A percentile compares a stretch with the other conserved stretches of the same genome.
Conservation (phyloP, 2,113 vertebrate genomes). For the Corydoras sp. region DNA sequence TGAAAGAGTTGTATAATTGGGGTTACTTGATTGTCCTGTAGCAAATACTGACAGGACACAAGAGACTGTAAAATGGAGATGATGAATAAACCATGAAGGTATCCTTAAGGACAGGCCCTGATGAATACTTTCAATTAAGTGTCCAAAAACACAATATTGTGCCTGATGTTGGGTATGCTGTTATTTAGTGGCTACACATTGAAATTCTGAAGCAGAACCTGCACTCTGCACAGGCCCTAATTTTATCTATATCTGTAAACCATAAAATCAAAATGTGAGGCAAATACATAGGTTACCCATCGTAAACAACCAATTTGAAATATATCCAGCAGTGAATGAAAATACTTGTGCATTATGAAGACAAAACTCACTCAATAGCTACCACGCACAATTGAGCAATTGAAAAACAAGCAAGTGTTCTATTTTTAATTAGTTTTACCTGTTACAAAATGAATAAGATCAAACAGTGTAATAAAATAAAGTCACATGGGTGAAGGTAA, state of each 20-base stretch:
- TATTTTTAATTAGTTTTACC: too few species aligned
- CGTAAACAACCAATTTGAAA: too few species aligned
- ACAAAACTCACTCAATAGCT: too few species aligned
- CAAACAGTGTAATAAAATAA: too few species aligned
- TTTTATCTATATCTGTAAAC: slow-evolving; percentile 15
- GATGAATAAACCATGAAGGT: slow-evolving; percentile 39
- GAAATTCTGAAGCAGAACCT: neutral
- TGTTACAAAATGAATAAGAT: too few species aligned
- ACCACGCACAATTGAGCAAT: too few species aligned
- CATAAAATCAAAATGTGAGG: too few species aligned
- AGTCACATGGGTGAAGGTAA: too few species aligned
- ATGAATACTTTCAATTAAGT: slow-evolving; percentile 25
- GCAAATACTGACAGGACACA: neutral
- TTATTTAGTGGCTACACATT: slow-evolving; percentile 22
- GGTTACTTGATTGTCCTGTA: slow-evolving; percentile 25
- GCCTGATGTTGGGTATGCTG: slow-evolving; percentile 33
- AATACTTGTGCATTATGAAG: too few species aligned
- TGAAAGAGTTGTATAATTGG: slow-evolving; percentile 2
- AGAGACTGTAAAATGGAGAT: neutral
- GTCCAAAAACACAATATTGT: slow-evolving; percentile 30
- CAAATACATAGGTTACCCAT: too few species aligned
- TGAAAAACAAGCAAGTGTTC: too few species aligned
- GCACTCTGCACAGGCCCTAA: neutral
- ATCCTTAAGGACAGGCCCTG: slow-evolving; percentile 30
- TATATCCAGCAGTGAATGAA: too few species aligned